Evolutionary conservation across 2,113 vertebrate genomes (phyloP).

Genomic region (Pterophyllum scalare): DNA sequence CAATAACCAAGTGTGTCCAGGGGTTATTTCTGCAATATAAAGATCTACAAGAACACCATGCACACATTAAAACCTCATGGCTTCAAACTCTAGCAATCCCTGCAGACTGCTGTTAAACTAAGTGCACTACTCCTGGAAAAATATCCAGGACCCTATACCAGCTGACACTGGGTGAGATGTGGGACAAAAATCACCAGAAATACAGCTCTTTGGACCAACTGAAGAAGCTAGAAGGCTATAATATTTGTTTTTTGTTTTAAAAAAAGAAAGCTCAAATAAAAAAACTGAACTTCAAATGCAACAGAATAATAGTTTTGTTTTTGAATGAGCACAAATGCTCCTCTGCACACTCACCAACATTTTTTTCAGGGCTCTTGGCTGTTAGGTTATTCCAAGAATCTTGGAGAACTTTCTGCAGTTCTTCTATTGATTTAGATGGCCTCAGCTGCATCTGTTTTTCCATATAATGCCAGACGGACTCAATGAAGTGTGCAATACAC

Average conservation of each 20-base stretch:
- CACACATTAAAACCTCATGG: slow-evolving; percentile 24
- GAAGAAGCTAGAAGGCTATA: neutral
- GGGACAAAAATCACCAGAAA: neutral
- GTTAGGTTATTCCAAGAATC: slow-evolving; percentile 3
- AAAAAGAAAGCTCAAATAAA: neutral
- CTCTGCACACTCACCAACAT: neutral
- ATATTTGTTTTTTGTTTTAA: neutral
- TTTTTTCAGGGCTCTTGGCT: neutral
- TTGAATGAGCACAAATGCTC: neutral
- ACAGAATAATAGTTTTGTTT: neutral
- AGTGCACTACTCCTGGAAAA: neutral
- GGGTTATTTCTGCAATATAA: slow-evolving; percentile 14
- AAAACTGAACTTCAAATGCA: no score
- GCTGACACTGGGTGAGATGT: no score
- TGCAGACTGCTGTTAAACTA: slow-evolving; percentile 1
- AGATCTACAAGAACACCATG: neutral
- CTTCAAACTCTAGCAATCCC: slow-evolving; percentile 10
- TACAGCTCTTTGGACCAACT: neutral
- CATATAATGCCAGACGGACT: neutral
- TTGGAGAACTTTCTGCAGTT: slow-evolving; percentile 13
- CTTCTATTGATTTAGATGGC: slow-evolving; percentile 7
- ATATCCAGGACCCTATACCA: neutral
- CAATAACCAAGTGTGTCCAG: slow-evolving; percentile 6
- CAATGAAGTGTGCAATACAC: neutral
- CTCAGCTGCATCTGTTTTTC: slow-evolving; percentile 21